A percentile compares a stretch with the other conserved stretches of the same genome.
phyloP scores from a whole-genome alignment of 2,888 invertebrate species.

The Drosophila atripex region DNA sequence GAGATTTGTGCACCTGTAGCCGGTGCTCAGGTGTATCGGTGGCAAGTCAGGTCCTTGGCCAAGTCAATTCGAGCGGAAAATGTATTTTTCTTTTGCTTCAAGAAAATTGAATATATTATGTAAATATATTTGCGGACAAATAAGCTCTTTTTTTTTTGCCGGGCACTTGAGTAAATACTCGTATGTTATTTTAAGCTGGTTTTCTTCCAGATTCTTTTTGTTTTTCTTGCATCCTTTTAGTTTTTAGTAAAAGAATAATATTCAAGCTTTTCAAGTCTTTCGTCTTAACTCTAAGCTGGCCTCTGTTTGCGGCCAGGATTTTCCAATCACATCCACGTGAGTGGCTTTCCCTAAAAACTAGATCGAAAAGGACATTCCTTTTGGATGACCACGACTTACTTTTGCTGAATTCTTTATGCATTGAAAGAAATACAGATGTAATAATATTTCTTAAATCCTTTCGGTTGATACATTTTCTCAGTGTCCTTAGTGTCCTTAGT shows the following conservation, averaged over 20 bases:
- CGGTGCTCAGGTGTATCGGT: constrained; percentile 2
- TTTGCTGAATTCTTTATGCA: not conserved
- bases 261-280: no score
- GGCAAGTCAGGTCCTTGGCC: constrained; percentile 16
- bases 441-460: not conserved
- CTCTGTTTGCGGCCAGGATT: constrained; percentile 35
- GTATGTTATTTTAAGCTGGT: no score
- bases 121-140: not conserved
- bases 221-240: not conserved
- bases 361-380: no score
- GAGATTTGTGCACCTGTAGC: constrained; percentile 45
- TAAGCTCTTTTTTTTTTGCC: not conserved
- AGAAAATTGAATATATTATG: constrained; percentile 1
- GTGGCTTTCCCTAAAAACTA: constrained; percentile 5
- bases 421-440: not conserved
- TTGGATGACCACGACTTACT: constrained; percentile 15
- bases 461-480: not conserved
- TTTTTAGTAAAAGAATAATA: no score
- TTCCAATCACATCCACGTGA: constrained; percentile 38
- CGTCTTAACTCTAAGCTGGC: not conserved
- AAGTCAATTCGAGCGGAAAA: not conserved
- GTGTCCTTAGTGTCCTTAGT: constrained; percentile 14
- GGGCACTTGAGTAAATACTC: no score
- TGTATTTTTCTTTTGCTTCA: not conserved
- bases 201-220: no score